Evolutionary conservation across 2,113 vertebrate genomes (phyloP).

Genomic region (Indicator indicator): DNA sequence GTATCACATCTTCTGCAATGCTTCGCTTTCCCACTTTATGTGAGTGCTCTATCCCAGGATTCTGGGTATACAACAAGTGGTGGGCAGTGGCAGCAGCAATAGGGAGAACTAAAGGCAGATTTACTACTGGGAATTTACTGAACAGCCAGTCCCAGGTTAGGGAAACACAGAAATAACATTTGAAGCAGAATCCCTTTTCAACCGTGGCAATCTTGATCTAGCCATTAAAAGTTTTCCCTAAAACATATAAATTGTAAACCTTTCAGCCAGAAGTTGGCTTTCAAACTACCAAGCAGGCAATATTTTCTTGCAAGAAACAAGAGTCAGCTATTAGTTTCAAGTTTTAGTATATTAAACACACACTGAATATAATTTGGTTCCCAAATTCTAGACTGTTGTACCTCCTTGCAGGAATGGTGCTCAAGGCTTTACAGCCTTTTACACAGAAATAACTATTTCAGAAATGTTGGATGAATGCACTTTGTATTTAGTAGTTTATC

Average conservation of each 20-base stretch:
- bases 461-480: not conserved
- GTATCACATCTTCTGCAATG: accelerated
- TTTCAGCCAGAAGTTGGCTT: not conserved
- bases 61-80: not conserved
- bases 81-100: accelerated
- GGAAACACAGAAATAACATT: not conserved
- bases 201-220: not conserved
- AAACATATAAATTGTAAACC: not conserved
- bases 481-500: not conserved
- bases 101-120: not conserved
- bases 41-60: not conserved
- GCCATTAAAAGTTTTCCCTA: not conserved
- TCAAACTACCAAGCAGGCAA: not conserved
- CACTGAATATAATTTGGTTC: not conserved
- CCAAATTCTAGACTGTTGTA: not conserved
- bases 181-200: not conserved
- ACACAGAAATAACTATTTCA: not conserved
- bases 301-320: not conserved
- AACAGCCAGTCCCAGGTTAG: not conserved
- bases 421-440: not conserved
- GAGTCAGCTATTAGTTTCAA: not conserved
- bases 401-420: not conserved
- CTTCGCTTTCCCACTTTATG: not conserved
- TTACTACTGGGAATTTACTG: not conserved
- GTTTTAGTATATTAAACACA: not conserved